These are phyloP conservation scores for Tympanuchus pallidicinctus DNA, from an alignment of 2,113 vertebrate species.

Conservation along the genomic window DNA sequence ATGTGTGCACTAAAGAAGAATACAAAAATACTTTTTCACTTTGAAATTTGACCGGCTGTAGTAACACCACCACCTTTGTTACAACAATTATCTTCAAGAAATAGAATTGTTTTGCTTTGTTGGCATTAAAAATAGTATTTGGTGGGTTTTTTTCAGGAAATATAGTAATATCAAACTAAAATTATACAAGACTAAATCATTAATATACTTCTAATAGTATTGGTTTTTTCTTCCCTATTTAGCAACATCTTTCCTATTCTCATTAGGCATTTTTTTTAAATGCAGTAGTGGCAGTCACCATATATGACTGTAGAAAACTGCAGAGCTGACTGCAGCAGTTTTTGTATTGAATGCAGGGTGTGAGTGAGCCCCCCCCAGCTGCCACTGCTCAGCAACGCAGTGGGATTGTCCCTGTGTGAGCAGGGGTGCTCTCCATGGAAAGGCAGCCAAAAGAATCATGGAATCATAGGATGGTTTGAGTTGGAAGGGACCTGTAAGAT, in stretches of 20 bases:
- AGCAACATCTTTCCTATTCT: not conserved
- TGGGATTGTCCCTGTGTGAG: accelerated
- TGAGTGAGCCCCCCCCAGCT: not conserved
- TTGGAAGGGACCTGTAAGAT: too few relatives aligned
- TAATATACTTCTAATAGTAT: not conserved
- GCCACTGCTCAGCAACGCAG: accelerated
- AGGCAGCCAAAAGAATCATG: not conserved
- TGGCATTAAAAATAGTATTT: not conserved
- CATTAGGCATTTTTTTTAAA: not conserved
- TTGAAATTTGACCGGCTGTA: not conserved
- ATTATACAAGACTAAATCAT: not conserved
- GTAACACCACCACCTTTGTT: not conserved
- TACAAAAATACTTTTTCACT: not conserved
- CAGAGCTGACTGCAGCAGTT: not conserved
- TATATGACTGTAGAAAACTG: not conserved
- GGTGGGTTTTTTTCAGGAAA: not conserved
- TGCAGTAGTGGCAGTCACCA: not conserved
- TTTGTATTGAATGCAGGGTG: accelerated
- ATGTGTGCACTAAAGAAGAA: not conserved
- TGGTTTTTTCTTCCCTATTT: not conserved
- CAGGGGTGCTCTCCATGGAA: not conserved
- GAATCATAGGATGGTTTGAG: too few relatives aligned
- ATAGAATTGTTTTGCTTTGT: not conserved
- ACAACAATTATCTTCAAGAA: not conserved
- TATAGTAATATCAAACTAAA: not conserved